phyloP scores from a whole-genome alignment of 2,113 vertebrate genomes.

The Channa argus region DNA sequence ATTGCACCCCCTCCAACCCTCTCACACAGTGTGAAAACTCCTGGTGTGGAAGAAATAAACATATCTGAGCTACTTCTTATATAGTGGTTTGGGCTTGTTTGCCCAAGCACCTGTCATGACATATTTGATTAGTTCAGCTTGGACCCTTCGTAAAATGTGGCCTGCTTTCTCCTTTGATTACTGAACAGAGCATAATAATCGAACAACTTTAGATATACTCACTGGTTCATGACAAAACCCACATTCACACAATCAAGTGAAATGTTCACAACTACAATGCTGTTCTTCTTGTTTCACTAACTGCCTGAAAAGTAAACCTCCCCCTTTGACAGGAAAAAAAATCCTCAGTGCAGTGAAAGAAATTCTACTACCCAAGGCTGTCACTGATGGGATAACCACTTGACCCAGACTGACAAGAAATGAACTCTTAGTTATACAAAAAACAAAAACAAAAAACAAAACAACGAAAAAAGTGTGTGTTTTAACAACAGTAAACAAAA shows the following conservation, averaged over 20 bases:
- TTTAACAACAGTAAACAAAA: not conserved
- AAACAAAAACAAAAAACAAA: not conserved
- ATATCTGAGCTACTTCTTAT: no score
- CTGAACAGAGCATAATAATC: no score
- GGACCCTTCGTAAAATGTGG: not conserved
- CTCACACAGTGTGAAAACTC: no score
- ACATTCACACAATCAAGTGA: not conserved
- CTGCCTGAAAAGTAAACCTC: not conserved
- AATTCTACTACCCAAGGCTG: not conserved
- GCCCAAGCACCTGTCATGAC: slow-evolving; percentile 1
- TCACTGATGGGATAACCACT: not conserved
- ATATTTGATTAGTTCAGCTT: not conserved
- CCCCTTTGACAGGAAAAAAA: not conserved
- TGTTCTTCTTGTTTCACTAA: no score
- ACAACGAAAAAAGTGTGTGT: no score
- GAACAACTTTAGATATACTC: not conserved
- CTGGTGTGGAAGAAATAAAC: no score
- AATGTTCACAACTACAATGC: not conserved
- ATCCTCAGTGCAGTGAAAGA: not conserved
- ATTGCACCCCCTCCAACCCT: no score
- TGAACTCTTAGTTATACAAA: not conserved
- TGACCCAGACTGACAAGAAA: not conserved
- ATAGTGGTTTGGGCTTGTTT: not conserved
- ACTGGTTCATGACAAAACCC: not conserved
- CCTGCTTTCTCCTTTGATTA: not conserved